These are phyloP conservation scores for Bicyclus anynana DNA, from an alignment of 1,140 invertebrate genomes.

Conservation along the genomic window DNA sequence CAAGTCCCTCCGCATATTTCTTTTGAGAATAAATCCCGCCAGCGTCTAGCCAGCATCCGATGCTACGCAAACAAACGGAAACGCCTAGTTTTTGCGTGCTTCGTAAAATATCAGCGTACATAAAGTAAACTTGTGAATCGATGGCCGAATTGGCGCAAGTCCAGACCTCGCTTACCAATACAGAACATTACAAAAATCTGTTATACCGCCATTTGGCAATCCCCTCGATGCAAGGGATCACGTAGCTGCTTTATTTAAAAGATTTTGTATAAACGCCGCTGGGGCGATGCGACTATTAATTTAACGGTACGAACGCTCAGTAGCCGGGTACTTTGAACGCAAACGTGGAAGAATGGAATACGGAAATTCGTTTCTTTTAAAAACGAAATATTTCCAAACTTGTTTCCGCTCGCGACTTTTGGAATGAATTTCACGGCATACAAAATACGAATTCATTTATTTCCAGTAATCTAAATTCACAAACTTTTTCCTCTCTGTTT, in stretches of 20 bases:
- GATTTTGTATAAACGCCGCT: constrained; percentile 56
- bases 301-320: constrained; percentile 48
- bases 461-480: no score
- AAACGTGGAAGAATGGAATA: constrained; percentile 39
- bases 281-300: constrained; percentile 55
- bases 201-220: constrained; percentile 65
- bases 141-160: constrained; percentile 62
- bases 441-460: no score
- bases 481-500: no score
- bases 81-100: constrained; percentile 39
- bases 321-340: constrained; percentile 35
- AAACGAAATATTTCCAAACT: background rate
- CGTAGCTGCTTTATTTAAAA: constrained; percentile 65
- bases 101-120: constrained; percentile 50
- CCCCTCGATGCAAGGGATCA: constrained; percentile 39
- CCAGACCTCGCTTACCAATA: constrained; percentile 68
- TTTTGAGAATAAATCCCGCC: background rate
- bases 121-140: constrained; percentile 66
- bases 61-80: constrained; percentile 30
- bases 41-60: constrained; percentile 19
- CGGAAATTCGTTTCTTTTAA: constrained; percentile 8
- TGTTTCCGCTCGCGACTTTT: background rate
- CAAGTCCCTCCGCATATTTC: background rate
- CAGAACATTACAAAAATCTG: constrained; percentile 71
- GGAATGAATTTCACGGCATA: no score